Evolutionary conservation across 30 jellyfish, hydroid and myxozoan species (phyloP), one percentile per base, ranked within the genome.

Genomic region (Sanderia malayensis): DNA sequence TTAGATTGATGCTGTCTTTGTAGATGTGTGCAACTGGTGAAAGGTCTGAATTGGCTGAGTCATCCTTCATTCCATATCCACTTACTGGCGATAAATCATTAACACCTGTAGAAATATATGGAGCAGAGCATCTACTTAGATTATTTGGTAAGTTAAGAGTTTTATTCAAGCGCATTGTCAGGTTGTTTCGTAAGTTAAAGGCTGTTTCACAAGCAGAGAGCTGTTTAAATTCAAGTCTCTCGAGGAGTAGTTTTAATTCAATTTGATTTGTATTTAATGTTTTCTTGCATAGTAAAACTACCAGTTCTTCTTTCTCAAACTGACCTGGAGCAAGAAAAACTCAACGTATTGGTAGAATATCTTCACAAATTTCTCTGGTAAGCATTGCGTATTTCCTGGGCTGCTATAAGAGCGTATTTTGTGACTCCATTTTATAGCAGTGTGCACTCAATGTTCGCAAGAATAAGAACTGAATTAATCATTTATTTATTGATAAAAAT

Each of bases 41-140:
- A n/a, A n/a, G n/a, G n/a, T n/a, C n/a, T n/a, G 30, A 34, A 8
- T 57, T 34, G 62, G 67, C 49, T n/a, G 93, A 74, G 4, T 60
- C 81, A 1, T 47, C 76, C n/a, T 79, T 70, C 73, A 26, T 73
- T 32, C 52, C 75, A 4, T 86, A 59, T 64, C 96, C 96, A 9
- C 41, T 65, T 19, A 64, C 84, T 41, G 44, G 53, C n/a, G 75
- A 21, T 28, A 58, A 80, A 26, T 61, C 89, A 1, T 65, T 59
- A 30, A 69, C 90, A 4, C 97, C 97, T 2, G 88, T 88, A 6
- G 96, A 90, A 31, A 68, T 90, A 17, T 90, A 90, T 59, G 97
- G 97, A 7, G 88, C 80, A 20, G 97, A 90, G 37, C 97, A 90
- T 72, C 46, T 90, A 15, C 69, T 79, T 9, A 86, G 97, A 24